A percentile compares a stretch with the other conserved stretches of the same genome.
These are phyloP conservation scores for Gephyroberyx darwinii DNA, from an alignment of 2,797 vertebrate genomes.

Conservation along the genomic window DNA sequence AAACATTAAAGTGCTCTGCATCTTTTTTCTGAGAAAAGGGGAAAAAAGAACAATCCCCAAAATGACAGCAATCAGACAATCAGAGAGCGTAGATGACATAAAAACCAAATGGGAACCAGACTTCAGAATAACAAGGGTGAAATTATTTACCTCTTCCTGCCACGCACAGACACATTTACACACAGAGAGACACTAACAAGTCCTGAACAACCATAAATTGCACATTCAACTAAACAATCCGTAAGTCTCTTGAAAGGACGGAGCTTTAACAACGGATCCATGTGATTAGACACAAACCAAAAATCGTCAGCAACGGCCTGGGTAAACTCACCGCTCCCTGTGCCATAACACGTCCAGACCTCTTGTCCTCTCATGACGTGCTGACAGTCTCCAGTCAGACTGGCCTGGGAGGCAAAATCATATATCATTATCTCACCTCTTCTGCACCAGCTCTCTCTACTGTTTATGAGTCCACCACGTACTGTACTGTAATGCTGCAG, in stretches of 20 bases:
- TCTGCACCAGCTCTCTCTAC: constrained; percentile 13
- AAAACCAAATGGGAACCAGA: constrained; percentile 29
- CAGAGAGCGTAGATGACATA: not conserved
- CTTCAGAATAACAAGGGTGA: constrained; percentile 12
- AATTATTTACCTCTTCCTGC: constrained; percentile 38
- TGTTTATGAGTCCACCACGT: constrained; percentile 2
- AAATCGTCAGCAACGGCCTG: not conserved
- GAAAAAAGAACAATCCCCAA: not conserved
- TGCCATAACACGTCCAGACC: not conserved
- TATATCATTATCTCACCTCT: constrained; percentile 13
- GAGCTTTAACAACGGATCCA: constrained; percentile 1
- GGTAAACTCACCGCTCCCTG: not conserved
- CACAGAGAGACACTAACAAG: not conserved
- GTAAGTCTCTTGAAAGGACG: not conserved
- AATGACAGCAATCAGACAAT: not conserved
- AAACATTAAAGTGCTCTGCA: not conserved
- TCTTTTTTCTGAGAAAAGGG: not conserved
- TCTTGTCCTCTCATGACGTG: not conserved
- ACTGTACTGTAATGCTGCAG: not conserved
- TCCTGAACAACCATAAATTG: constrained; percentile 8
- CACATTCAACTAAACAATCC: not conserved
- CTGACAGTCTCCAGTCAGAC: constrained; percentile 10
- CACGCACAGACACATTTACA: not conserved
- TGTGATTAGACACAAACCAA: constrained; percentile 2
- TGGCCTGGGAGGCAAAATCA: constrained; percentile 25